Base-by-base conservation (phyloP, 2,888 invertebrate genomes). In the Cremastinae sp. region DNA sequence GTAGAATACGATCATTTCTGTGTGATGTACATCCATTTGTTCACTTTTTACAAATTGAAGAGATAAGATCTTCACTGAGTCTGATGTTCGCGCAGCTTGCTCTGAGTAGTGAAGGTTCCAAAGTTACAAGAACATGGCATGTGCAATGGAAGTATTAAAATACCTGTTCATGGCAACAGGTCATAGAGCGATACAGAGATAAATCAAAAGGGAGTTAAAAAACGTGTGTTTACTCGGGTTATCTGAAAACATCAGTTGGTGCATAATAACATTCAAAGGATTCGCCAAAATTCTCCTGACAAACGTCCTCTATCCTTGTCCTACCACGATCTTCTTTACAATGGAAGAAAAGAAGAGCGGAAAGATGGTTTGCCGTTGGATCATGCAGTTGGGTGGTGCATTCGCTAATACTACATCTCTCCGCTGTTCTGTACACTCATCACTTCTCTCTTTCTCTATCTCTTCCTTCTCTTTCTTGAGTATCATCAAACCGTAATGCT, bases 201-300 rank as follows among this genome's bases (percentile, higher is more conserved):
- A n/a, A n/a, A n/a, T n/a, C n/a, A n/a, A n/a, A n/a, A n/a, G n/a
- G n/a, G 65, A 61, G 65, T 35, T 18, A 51, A 41, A 55, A 41
- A 35, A 47, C 49, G 49, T 61, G 12, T 56, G 58, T 69, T 70
- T 59, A 58, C 69, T 64, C 64, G 64, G 62, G 68, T 74, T 74
- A 74, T 74, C 69, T 37, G 37, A 70, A 69, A 64, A 69, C 69
- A 64, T 59, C 35, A 12, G 56, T 66, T 39, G 68, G n/a, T n/a
- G n/a, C n/a, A n/a, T n/a, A 56, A 68, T 22, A 59, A 43, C 53
- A 70, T 58, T 39, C 43, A 41, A 37, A 20, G 62, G 18, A 58
- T n/a, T 35, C 49, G 18, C 51, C 69, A 20, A 70, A 75, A 75
- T 75, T 71, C 45, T 20, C 58, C 51, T 28, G n/a, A n/a, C n/a